Percentiles rank a stretch among this genome's conserved stretches.
Conservation (phyloP, 2,888 invertebrate genomes). For the Phrixothrix hirtus region DNA sequence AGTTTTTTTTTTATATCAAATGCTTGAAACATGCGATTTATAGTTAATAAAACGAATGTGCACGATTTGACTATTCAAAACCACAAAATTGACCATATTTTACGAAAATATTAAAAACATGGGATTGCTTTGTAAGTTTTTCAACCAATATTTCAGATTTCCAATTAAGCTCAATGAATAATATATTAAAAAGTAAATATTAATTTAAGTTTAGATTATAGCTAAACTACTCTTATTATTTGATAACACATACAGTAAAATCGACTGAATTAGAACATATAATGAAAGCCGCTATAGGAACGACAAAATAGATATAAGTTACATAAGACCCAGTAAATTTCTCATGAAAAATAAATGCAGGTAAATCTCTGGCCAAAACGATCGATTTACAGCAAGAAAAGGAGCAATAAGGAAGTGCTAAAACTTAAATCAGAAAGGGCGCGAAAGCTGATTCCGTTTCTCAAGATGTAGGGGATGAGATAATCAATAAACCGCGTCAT, state of each 20-base stretch:
- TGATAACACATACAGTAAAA: not conserved
- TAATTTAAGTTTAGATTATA: no score
- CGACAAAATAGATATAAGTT: not conserved
- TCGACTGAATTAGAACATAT: conserved; percentile 8
- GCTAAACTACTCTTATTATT: not conserved
- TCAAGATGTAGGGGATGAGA: conserved; percentile 13
- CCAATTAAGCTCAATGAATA: no score
- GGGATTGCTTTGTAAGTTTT: no score
- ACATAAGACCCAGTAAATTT: not conserved
- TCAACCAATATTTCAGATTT: no score
- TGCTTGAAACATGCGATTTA: no score
- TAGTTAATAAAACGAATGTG: no score
- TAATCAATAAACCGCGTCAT: conserved; percentile 47
- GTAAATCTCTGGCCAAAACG: no score
- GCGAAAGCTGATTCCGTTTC: conserved; percentile 22
- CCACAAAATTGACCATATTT: not conserved
- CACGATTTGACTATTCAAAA: no score
- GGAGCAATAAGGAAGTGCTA: conserved; percentile 20
- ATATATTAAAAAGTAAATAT: no score
- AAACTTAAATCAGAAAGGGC: conserved; percentile 25
- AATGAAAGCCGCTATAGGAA: not conserved
- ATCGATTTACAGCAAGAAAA: conserved; percentile 1
- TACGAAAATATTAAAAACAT: not conserved
- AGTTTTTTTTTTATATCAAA: no score
- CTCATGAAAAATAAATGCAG: no score